Evolutionary conservation across 1,140 invertebrate species (phyloP), one percentile per base, ranked within the genome.

Genomic region (Hirudo medicinalis): DNA sequence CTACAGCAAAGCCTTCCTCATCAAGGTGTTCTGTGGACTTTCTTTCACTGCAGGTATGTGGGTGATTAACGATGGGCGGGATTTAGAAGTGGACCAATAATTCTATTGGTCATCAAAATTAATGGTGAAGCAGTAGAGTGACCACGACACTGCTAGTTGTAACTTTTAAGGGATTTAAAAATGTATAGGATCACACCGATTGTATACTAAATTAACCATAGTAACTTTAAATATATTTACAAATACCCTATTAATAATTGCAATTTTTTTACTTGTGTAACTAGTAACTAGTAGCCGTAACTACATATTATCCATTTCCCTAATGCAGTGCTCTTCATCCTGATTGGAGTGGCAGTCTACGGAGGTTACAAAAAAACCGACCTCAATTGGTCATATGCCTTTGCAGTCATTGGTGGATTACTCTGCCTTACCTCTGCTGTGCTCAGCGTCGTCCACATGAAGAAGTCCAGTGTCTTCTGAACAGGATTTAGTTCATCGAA

Each of bases 391-490:
- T 74, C 73, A 4, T 74, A 71, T 66, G 70, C 70, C 15, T 60
- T 74, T 40, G 53, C 70, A 9, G 53, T 71, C 43, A 71, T 74
- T 22, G 70, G 67, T 13, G 36, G 32, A 11, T 57, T 71, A 25
- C 60, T 74, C 27, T 68, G 40, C 54, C 40, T 74, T 32, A 53
- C 72, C 63, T 69, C 70, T 13, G 73, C 54, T 22, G 68, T 67
- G n/a, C 70, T 74, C 9, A 36, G 54, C n/a, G 54, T 74, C 43
- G 19, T 74, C 43, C 73, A 74, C 20, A 74, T 74, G 73, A 66
- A 70, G 25, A n/a, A 70, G 29, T 74, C 73, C n/a, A 70, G 69
- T 20, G 70, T 74, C 27, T 49, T 70, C n/a, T 70, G 69, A 70
- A 68, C 9, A n/a, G 8, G 29, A 25, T 29, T 49, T 17, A 49